phyloP scores from a whole-genome alignment of 1,140 invertebrate species.

The Hyphantria cunea region DNA sequence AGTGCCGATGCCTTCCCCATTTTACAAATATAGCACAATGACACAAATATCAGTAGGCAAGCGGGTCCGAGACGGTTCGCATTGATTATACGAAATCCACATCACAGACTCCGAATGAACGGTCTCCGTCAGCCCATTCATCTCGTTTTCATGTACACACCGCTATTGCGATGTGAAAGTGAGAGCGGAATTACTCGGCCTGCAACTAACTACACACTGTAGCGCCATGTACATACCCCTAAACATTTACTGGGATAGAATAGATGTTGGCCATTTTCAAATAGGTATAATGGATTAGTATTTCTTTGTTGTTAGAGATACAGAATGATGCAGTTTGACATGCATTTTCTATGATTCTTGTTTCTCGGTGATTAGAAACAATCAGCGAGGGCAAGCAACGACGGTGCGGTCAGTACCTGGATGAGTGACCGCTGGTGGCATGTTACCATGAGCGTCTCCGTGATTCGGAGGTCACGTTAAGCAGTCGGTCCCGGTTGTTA shows the following conservation, averaged over 20 bases:
- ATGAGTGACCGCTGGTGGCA: no score
- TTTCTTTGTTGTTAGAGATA: conserved; percentile 1
- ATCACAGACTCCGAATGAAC: conserved; percentile 74
- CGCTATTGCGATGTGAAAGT: conserved; percentile 78
- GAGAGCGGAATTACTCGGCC: conserved; percentile 77
- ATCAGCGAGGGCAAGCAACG: no score
- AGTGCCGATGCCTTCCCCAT: conserved; percentile 43
- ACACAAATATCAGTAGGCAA: conserved; percentile 65
- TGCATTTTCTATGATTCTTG: no score
- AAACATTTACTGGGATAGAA: conserved; percentile 70
- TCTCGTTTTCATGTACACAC: conserved; percentile 79
- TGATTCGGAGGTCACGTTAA: no score
- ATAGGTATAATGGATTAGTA: conserved; percentile 44
- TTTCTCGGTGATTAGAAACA: no score
- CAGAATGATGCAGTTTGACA: background rate
- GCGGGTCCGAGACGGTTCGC: conserved; percentile 66
- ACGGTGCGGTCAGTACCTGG: no score
- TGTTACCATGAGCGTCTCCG: no score
- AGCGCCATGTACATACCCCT: conserved; percentile 64
- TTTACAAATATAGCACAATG: conserved; percentile 70
- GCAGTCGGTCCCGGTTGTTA: no score
- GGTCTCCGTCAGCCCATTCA: conserved; percentile 76
- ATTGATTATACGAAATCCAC: conserved; percentile 80
- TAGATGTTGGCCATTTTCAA: conserved; percentile 62
- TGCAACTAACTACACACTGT: conserved; percentile 68